Percentiles rank a stretch among this genome's conserved stretches.
These are phyloP conservation scores for Cephus rjabovi DNA, from an alignment of 2,888 invertebrate genomes.

Conservation along the genomic window DNA sequence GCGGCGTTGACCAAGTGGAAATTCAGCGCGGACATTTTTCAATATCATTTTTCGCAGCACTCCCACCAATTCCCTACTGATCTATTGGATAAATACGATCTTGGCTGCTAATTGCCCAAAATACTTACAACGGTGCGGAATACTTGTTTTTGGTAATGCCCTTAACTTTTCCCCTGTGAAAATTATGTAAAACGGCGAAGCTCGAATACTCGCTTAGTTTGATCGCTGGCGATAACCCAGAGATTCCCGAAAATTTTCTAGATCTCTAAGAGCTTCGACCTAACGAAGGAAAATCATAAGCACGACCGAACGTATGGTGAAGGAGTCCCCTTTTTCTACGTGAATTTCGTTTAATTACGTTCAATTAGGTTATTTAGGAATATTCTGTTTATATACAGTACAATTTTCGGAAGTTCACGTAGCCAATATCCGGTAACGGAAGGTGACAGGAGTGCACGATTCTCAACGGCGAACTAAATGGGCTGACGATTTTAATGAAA, in stretches of 20 bases:
- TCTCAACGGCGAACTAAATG: neutral
- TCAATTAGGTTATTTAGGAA: neutral
- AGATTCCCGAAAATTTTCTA: neutral
- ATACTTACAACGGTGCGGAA: too few relatives aligned
- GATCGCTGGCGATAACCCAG: neutral
- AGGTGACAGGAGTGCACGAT: neutral
- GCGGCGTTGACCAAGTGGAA: neutral
- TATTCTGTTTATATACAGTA: neutral
- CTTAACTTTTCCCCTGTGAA: neutral
- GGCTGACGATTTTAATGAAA: neutral
- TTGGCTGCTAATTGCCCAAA: neutral
- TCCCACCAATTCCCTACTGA: neutral
- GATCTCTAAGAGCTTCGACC: neutral
- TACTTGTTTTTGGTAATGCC: neutral
- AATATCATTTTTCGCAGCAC: neutral
- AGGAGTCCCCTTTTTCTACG: neutral
- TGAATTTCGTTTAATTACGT: neutral
- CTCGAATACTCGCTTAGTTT: neutral
- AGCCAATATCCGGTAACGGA: neutral
- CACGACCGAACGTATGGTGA: neutral
- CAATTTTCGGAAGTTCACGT: neutral
- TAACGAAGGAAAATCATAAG: neutral
- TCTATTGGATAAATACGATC: neutral
- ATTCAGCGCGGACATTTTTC: neutral
- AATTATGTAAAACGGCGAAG: neutral